These are phyloP conservation scores for Condylura cristata DNA, from an alignment of 2,113 vertebrate genomes.

Conservation along the genomic window DNA sequence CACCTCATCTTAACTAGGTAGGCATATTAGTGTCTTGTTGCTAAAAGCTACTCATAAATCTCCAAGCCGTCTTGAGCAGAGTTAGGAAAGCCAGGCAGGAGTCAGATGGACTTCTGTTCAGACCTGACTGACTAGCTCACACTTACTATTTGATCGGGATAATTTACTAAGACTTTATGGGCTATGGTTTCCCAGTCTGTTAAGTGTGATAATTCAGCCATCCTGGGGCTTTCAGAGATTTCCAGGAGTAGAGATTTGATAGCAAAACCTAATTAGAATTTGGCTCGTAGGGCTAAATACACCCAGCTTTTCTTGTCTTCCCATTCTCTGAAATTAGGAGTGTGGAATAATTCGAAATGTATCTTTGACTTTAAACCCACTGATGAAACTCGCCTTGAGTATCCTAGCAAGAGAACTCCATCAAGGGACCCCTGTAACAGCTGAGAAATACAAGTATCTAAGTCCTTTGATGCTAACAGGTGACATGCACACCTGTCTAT, in stretches of 20 bases:
- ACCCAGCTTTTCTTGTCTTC: background rate
- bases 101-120: background rate
- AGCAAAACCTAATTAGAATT: background rate
- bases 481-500: background rate
- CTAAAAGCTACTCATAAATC: background rate
- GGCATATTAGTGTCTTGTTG: background rate
- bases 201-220: background rate
- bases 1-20: background rate
- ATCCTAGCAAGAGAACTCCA: background rate
- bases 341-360: background rate
- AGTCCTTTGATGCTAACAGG: background rate
- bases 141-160: background rate
- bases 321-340: background rate
- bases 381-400: background rate
- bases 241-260: background rate
- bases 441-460: too few species aligned
- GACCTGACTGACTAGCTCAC: background rate
- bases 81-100: background rate
- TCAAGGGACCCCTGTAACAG: background rate
- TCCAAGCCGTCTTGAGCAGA: background rate
- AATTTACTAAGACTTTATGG: background rate
- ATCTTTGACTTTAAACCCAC: conserved; percentile 14
- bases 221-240: background rate
- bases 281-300: background rate
- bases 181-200: background rate